Conservation (phyloP, 2,113 vertebrate species). For the Alethe castanea region DNA sequence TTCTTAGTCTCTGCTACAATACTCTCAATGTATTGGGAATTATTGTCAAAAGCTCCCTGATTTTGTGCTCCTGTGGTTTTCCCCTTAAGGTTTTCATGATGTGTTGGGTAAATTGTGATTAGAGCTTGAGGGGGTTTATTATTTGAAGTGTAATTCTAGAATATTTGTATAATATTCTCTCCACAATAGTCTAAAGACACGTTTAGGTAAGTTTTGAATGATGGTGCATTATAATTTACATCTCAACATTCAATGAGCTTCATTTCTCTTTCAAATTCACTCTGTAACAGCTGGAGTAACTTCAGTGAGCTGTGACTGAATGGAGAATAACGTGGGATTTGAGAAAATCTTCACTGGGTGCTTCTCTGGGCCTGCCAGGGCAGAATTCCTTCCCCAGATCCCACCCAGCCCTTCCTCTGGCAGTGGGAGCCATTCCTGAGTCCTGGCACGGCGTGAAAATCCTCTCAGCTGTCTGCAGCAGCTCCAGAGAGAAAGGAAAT, state of each 20-base stretch:
- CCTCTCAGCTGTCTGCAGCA: background rate
- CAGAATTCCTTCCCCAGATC: background rate
- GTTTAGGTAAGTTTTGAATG: background rate
- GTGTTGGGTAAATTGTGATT: background rate
- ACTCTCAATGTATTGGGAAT: background rate
- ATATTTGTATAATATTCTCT: background rate
- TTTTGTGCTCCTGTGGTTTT: background rate
- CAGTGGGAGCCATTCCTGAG: fast-evolving
- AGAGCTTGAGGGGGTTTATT: background rate
- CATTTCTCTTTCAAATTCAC: background rate
- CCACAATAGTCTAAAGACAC: background rate
- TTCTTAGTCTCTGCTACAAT: background rate
- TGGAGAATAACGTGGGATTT: background rate
- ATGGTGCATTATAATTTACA: background rate
- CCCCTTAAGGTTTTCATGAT: background rate
- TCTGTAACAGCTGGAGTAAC: background rate
- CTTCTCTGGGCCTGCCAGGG: background rate
- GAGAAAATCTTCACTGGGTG: fast-evolving
- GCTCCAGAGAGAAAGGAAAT: fast-evolving
- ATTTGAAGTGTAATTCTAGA: background rate
- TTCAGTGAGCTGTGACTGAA: background rate
- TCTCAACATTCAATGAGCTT: background rate
- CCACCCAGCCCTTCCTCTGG: background rate
- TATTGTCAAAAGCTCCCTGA: background rate
- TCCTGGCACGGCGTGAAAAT: background rate